These are phyloP conservation scores for Phoxinus phoxinus DNA, from an alignment of 2,113 vertebrate species.

Conservation along the genomic window DNA sequence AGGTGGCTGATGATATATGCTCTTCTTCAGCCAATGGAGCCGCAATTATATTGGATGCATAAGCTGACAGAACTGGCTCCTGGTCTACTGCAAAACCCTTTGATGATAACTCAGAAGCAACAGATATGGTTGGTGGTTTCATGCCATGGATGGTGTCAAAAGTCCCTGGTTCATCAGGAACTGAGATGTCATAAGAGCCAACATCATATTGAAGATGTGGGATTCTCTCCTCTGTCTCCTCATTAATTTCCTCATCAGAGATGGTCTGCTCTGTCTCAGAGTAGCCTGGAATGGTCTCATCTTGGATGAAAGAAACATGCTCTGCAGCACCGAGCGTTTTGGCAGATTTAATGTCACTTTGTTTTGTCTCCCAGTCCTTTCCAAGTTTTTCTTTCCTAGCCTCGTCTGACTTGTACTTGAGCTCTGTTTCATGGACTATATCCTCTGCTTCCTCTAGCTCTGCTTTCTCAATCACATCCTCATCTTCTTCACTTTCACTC, in stretches of 20 bases:
- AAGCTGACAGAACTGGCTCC: constrained; percentile 83
- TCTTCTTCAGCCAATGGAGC: constrained; percentile 97
- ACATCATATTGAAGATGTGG: constrained; percentile 86
- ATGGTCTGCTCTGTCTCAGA: constrained; percentile 98
- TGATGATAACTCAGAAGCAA: constrained; percentile 70
- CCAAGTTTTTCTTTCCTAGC: constrained; percentile 68
- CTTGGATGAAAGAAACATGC: constrained; percentile 93
- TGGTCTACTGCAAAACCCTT: constrained; percentile 78
- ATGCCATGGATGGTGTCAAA: constrained; percentile 86
- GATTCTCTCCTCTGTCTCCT: constrained; percentile 89
- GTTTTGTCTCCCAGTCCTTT: constrained; percentile 70
- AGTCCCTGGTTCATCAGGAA: constrained; percentile 82
- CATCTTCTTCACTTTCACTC: constrained; percentile 81
- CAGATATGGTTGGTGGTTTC: constrained; percentile 68
- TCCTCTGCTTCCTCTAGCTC: constrained; percentile 91
- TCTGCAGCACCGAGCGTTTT: constrained; percentile 75
- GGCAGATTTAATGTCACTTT: constrained; percentile 58
- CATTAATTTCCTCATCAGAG: constrained; percentile 96
- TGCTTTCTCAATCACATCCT: constrained; percentile 90
- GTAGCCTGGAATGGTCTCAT: constrained; percentile 96
- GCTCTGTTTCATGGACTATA: constrained; percentile 64
- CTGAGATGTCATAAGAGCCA: constrained; percentile 83
- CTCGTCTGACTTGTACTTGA: constrained; percentile 71
- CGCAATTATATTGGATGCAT: constrained; percentile 85
- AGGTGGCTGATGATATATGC: constrained; percentile 95